These are phyloP conservation scores for Amazonetta brasiliensis DNA, from an alignment of 2,797 vertebrate species.

Conservation along the genomic window DNA sequence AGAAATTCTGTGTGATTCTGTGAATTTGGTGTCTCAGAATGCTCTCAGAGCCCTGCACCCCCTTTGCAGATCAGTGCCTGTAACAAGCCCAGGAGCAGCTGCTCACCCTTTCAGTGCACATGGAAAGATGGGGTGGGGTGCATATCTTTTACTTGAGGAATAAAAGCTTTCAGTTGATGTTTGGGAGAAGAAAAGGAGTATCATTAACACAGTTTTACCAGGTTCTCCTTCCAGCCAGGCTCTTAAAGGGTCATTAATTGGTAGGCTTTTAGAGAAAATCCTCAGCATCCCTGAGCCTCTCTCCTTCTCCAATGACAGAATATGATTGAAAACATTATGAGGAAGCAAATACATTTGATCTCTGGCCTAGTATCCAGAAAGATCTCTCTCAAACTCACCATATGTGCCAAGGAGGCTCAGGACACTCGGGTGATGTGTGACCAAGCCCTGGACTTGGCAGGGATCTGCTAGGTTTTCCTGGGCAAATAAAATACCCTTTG, in stretches of 20 bases:
- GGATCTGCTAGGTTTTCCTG: background rate
- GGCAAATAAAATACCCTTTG: background rate
- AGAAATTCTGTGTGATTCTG: too few relatives aligned
- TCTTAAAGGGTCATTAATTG: background rate
- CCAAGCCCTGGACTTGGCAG: background rate
- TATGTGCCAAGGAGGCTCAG: background rate
- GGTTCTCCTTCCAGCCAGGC: background rate
- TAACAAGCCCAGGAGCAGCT: background rate
- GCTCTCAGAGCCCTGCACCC: background rate
- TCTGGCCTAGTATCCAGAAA: background rate
- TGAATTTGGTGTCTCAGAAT: background rate
- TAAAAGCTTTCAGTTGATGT: background rate
- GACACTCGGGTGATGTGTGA: background rate
- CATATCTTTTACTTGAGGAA: background rate
- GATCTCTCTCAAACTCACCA: background rate
- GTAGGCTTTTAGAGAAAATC: background rate
- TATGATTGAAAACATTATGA: background rate
- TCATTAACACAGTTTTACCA: background rate
- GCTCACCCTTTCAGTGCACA: too few relatives aligned
- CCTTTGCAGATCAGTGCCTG: too few relatives aligned
- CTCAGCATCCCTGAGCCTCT: background rate
- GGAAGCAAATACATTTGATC: background rate
- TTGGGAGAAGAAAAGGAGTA: background rate
- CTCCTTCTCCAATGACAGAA: background rate
- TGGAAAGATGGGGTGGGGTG: background rate